phyloP scores from a whole-genome alignment of 2,888 invertebrate genomes.

The Matsumyia berberina region DNA sequence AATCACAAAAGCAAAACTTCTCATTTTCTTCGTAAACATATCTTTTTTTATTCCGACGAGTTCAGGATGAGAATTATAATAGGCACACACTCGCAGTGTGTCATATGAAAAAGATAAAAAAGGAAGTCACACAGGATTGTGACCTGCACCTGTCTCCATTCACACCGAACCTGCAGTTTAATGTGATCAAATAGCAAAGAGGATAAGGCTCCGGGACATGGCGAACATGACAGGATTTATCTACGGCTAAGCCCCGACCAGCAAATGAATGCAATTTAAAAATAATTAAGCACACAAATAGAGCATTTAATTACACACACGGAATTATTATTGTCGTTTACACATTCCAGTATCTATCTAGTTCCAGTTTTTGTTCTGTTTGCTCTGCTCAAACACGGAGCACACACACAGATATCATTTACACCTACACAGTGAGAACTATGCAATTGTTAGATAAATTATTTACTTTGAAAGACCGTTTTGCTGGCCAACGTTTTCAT shows the following conservation, averaged over 20 bases:
- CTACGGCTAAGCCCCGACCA: constrained; percentile 26
- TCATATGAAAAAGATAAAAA: background rate
- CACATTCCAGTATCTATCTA: constrained; percentile 6
- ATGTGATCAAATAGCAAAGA: constrained; percentile 52
- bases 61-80: constrained; percentile 26
- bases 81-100: constrained; percentile 7
- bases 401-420: background rate
- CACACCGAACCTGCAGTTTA: constrained; percentile 33
- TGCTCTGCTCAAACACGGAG: constrained; percentile 10
- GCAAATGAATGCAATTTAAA: constrained; percentile 68
- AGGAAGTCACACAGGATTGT: constrained; percentile 9
- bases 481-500: constrained; percentile 58
- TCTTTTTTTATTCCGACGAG: constrained; percentile 5
- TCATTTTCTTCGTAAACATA: background rate
- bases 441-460: constrained; percentile 68
- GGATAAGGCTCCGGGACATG: constrained; percentile 40
- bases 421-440: background rate
- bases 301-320: constrained; percentile 52
- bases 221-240: constrained; percentile 23
- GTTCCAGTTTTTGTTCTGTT: constrained; percentile 30
- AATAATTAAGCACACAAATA: constrained; percentile 70
- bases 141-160: constrained; percentile 21
- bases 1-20: constrained; percentile 50
- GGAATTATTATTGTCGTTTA: constrained; percentile 47
- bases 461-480: constrained; percentile 69